Evolutionary conservation across 2,888 invertebrate species (phyloP).

Genomic region (Caenorhabditis angaria): DNA sequence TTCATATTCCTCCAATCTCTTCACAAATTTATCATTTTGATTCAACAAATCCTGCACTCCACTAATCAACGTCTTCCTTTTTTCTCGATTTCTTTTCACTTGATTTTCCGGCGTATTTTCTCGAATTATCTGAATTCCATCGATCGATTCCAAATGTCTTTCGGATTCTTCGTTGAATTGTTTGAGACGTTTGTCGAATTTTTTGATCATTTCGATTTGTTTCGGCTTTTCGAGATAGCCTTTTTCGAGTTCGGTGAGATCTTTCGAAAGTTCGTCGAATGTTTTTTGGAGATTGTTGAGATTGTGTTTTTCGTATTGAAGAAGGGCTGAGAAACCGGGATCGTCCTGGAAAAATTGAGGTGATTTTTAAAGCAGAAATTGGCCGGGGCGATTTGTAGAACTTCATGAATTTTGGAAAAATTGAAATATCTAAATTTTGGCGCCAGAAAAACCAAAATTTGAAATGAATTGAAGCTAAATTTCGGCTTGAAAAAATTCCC

Average conservation of each 20-base stretch:
- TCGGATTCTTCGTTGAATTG: conserved; percentile 58
- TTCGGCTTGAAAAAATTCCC: conserved; percentile 7
- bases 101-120: conserved; percentile 56
- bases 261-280: conserved; percentile 53
- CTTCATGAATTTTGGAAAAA: no score
- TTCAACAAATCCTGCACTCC: conserved; percentile 65
- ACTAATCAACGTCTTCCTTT: conserved; percentile 62
- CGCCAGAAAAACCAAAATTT: background rate
- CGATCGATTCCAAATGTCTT: conserved; percentile 65
- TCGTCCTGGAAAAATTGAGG: conserved; percentile 40
- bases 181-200: conserved; percentile 60
- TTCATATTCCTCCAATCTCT: conserved; percentile 49
- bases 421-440: background rate
- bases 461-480: background rate
- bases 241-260: conserved; percentile 62
- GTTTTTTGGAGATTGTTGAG: conserved; percentile 54
- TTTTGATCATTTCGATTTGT: conserved; percentile 59
- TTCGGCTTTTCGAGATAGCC: conserved; percentile 62
- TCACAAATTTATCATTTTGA: conserved; percentile 59
- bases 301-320: conserved; percentile 64
- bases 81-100: conserved; percentile 63
- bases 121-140: conserved; percentile 58
- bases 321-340: conserved; percentile 53
- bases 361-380: conserved; percentile 11
- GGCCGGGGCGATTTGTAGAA: background rate